phyloP scores from a whole-genome alignment of 2,888 invertebrate genomes.

The Apocheima hispidaria region DNA sequence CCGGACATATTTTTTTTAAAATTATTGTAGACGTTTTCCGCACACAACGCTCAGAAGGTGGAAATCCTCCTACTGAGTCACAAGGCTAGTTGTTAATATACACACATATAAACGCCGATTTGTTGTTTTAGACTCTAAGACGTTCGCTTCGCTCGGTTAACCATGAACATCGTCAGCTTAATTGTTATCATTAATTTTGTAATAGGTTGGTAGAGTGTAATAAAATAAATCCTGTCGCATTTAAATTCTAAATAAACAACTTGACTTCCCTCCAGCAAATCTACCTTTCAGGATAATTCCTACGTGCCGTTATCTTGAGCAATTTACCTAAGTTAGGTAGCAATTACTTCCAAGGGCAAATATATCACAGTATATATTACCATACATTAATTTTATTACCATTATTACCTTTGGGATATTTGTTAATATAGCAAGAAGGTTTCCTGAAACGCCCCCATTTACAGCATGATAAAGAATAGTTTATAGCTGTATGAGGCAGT shows the following conservation, averaged over 20 bases:
- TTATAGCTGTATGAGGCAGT: not conserved
- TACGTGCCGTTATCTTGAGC: conserved; percentile 8
- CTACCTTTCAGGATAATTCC: conserved; percentile 11
- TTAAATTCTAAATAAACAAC: not conserved
- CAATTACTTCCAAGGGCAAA: conserved; percentile 54
- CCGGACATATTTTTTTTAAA: too few relatives aligned
- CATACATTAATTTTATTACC: too few relatives aligned
- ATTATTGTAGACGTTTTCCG: too few relatives aligned
- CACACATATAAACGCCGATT: not conserved
- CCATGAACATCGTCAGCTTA: too few relatives aligned
- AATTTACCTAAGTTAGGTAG: conserved; percentile 32
- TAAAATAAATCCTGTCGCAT: not conserved
- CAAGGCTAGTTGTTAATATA: too few relatives aligned
- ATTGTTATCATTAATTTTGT: too few relatives aligned
- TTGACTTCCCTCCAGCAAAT: not conserved
- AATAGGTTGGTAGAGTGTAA: too few relatives aligned
- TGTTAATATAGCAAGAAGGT: conserved; percentile 59
- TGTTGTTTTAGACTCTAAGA: too few relatives aligned
- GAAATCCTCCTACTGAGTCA: too few relatives aligned
- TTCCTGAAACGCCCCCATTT: conserved; percentile 43
- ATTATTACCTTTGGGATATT: conserved; percentile 55
- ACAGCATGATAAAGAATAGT: conserved; percentile 40
- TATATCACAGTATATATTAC: conserved; percentile 59
- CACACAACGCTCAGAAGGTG: too few relatives aligned
- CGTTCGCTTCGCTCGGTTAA: too few relatives aligned